Evolutionary conservation across 2,797 vertebrate species (phyloP), one percentile per base, ranked within the genome.

Genomic region (Falco concolor): DNA sequence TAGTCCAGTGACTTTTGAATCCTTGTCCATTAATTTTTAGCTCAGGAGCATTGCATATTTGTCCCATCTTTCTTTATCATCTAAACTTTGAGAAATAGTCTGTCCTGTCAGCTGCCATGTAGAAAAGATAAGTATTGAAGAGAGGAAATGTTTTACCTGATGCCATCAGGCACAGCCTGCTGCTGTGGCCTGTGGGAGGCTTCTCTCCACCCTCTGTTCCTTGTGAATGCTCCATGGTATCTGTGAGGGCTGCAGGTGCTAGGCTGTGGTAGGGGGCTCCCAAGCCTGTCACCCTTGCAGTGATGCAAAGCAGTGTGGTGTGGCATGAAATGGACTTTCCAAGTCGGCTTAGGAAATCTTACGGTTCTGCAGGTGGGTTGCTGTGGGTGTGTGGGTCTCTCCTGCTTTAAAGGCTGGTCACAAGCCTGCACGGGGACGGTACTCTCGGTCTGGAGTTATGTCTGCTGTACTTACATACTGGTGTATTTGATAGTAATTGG

Each of bases 161-260:
- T 42, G 50, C 25, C 20, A 53, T 13, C 24, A 15, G 54, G 15
- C 23, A 9, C 19, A 17, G 64, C 45, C 34, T 67, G 21, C 38
- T 25, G 69, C 34, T 6, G 30, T 28, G 32, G 60, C 60, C 44
- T 19, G 44, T 27, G 21, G 59, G 44, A 36, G 75, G 50, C 36
- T n/a, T 47, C 42, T 40, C 60, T 40, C n/a, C 50, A 19, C 53
- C 49, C 42, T 28, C n/a, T 13, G 13, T 30, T 25, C 25, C 23
- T 13, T 12, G 1, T 2, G 47, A n/a, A 3, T 32, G 25, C 56
- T 44, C 28, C 3, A 1, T 64, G 60, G 7, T 8, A 9, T 16
- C 34, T 18, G 67, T 27, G 65, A 5, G 19, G 16, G 23, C 3
- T 16, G 54, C 7, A 32, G 68, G 22, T 52, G 77, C 52, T 2